Base-by-base conservation (phyloP, 2,797 vertebrate genomes). In the Sylvilagus floridanus region DNA sequence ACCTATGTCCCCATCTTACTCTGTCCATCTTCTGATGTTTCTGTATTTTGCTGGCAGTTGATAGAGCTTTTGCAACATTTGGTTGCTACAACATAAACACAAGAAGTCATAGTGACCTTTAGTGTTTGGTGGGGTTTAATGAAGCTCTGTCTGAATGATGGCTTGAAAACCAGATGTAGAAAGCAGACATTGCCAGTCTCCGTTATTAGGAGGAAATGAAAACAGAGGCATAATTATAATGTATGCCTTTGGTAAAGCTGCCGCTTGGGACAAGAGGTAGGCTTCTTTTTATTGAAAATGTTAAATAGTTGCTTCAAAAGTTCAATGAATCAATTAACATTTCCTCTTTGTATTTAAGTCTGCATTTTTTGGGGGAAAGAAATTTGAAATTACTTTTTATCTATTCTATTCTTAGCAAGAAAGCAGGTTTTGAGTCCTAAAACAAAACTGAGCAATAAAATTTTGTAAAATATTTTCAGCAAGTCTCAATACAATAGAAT, bases 311-410 rank as follows among this genome's bases (percentile, higher is more conserved):
- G 92, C 95, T 92, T 92, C 91, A 92, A 97, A 97, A 97, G 97
- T 97, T 97, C 97, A 97, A 95, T 93, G 97, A 96, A 96, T 97
- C 97, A 95, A 97, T 97, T 96, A 97, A 97, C 97, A 97, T 97
- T 97, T 97, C 96, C 94, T 88, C 96, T 96, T 96, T 89, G 57
- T 92, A 88, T 95, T 96, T 95, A 96, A 94, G 66, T 87, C 93
- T 95, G 65, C 21, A 78, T 97, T 95, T 95, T 71, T 16, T 21
- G 4, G 0, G 13, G 68, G 7, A 19, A 30, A 73, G 47, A 92
- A 92, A 90, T 71, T 78, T 78, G 54, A 84, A 87, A 86, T 32
- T 78, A 82, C 7, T 78, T 93, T 88, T 52, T 52, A 42, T 42
- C 69, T 73, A 72, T 60, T 91, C 63, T 92, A 72, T 71, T 84